A percentile compares a stretch with the other conserved stretches of the same genome.
These are phyloP conservation scores for Taxidea taxus DNA, from an alignment of 2,113 vertebrate species.

Conservation along the genomic window DNA sequence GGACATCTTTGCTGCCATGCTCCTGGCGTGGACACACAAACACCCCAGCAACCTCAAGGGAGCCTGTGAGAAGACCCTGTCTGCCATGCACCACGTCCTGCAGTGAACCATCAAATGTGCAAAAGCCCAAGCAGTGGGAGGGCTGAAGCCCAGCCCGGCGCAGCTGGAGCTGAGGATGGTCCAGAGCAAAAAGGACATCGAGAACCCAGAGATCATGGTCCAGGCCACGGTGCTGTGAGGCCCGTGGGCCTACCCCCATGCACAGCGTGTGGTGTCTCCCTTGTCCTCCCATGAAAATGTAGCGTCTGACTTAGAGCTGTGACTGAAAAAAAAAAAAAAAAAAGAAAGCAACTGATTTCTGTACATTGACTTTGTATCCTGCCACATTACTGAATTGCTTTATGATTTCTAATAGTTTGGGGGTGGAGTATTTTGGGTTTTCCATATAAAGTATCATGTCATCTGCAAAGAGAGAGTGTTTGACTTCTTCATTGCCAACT, in stretches of 20 bases:
- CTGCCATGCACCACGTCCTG: slow-evolving; percentile 97
- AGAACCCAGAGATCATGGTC: slow-evolving; percentile 95
- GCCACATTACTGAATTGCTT: no score
- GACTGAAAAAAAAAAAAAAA: no score
- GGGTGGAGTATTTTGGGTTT: no score
- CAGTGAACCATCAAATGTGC: slow-evolving; percentile 94
- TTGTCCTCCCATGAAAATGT: slow-evolving; percentile 87
- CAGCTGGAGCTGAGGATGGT: slow-evolving; percentile 98
- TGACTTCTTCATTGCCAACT: no score
- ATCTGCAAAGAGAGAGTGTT: no score
- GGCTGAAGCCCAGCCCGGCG: slow-evolving; percentile 90
- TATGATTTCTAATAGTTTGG: no score
- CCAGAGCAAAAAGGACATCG: slow-evolving; percentile 97
- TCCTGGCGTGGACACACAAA: slow-evolving; percentile 97
- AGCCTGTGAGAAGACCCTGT: slow-evolving; percentile 98
- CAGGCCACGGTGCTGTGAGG: slow-evolving; percentile 91
- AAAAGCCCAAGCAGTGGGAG: slow-evolving; percentile 91
- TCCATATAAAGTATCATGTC: no score
- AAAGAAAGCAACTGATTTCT: no score
- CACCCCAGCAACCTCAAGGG: slow-evolving; percentile 96
- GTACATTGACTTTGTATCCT: no score
- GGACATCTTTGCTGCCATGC: slow-evolving; percentile 97
- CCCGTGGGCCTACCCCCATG: slow-evolving; percentile 55
- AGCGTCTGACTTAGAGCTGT: slow-evolving; percentile 92
- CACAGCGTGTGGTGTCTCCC: slow-evolving; percentile 91